Conservation (phyloP, 2,113 vertebrate species). For the Vulpes ferrilata region DNA sequence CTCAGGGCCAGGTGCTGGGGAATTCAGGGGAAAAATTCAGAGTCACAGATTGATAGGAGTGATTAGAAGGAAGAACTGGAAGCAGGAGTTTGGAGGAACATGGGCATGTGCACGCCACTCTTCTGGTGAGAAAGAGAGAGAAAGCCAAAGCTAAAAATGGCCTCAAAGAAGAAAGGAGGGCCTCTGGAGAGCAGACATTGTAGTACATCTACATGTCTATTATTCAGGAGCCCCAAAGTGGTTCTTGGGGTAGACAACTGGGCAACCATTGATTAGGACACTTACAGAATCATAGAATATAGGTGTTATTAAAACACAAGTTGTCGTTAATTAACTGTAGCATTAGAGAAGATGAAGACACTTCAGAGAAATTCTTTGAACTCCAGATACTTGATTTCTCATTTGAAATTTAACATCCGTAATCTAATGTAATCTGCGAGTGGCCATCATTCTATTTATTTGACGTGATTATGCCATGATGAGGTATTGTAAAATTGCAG, state of each 20-base stretch:
- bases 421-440: constrained; percentile 69
- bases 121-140: background rate
- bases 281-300: constrained; percentile 58
- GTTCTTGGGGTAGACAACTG: constrained; percentile 39
- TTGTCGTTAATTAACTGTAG: constrained; percentile 68
- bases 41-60: constrained; percentile 1
- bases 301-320: constrained; percentile 65
- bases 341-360: constrained; percentile 59
- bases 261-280: constrained; percentile 68
- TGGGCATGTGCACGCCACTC: background rate
- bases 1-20: constrained; percentile 29
- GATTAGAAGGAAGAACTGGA: constrained; percentile 10
- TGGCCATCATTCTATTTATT: constrained; percentile 70
- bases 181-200: background rate
- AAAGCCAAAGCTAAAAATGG: constrained; percentile 48
- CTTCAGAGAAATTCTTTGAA: constrained; percentile 60
- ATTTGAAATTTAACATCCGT: constrained; percentile 70
- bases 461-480: constrained; percentile 64
- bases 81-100: background rate
- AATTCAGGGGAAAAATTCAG: constrained; percentile 32
- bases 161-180: background rate
- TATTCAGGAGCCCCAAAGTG: constrained; percentile 49
- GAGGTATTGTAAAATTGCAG: constrained; percentile 66
- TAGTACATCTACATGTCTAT: background rate
- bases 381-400: constrained; percentile 68